Conservation (phyloP, 2,113 vertebrate species). For the Thunnus thynnus region DNA sequence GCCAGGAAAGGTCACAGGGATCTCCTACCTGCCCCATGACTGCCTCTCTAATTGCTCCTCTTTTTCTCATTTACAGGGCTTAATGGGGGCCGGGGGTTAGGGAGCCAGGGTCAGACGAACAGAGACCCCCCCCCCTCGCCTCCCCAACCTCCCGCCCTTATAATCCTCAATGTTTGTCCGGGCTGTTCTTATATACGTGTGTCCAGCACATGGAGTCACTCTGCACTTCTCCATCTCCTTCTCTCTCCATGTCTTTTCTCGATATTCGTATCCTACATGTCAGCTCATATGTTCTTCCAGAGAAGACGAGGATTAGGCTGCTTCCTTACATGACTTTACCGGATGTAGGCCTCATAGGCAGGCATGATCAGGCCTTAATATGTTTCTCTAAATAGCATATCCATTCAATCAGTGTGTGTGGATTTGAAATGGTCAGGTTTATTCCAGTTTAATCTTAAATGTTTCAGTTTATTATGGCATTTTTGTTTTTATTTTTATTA, state of each 20-base stretch:
- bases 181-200: constrained; percentile 46
- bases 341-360: neutral
- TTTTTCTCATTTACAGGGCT: constrained; percentile 70
- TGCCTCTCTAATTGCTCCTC: constrained; percentile 72
- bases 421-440: neutral
- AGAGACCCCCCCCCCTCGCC: constrained; percentile 12
- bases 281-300: constrained; percentile 33
- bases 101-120: constrained; percentile 46
- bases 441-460: constrained; percentile 5
- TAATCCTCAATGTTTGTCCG: constrained; percentile 61
- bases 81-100: constrained; percentile 56
- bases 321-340: constrained; percentile 37
- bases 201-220: constrained; percentile 43
- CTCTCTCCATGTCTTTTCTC: constrained; percentile 10
- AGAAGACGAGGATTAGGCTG: constrained; percentile 48
- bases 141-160: neutral
- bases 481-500: constrained; percentile 7
- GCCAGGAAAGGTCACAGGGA: constrained; percentile 57
- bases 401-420: neutral
- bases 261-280: constrained; percentile 20
- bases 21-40: constrained; percentile 70
- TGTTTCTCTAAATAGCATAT: neutral
- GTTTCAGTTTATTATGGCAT: constrained; percentile 9
- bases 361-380: neutral
- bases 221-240: constrained; percentile 35